These are phyloP conservation scores for Geotrupes spiniger DNA, from an alignment of 2,888 invertebrate species.

Conservation along the genomic window DNA sequence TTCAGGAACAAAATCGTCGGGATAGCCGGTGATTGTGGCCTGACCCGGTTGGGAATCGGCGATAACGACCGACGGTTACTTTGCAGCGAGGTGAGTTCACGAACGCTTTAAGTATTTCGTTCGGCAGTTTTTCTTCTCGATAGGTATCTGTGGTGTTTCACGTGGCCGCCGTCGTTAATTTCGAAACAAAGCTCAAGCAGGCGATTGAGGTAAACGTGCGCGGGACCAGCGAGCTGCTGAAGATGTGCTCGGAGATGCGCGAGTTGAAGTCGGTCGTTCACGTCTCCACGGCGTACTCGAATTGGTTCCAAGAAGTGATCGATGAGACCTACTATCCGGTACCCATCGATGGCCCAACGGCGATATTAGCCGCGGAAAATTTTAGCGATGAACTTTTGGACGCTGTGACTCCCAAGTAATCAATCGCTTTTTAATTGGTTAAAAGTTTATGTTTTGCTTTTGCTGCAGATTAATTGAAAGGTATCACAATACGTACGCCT, in stretches of 20 bases:
- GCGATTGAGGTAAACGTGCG: slow-evolving; percentile 73
- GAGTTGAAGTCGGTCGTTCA: slow-evolving; percentile 59
- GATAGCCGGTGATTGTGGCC: slow-evolving; percentile 58
- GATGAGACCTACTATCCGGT: slow-evolving; percentile 50
- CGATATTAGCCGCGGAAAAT: slow-evolving; percentile 53
- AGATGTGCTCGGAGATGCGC: slow-evolving; percentile 64
- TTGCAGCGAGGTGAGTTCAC: slow-evolving; percentile 48
- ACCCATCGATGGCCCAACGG: slow-evolving; percentile 53
- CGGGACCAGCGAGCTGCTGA: slow-evolving; percentile 63
- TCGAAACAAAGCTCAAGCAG: slow-evolving; percentile 71
- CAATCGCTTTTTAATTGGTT: slow-evolving; percentile 11
- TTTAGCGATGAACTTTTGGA: slow-evolving; percentile 55
- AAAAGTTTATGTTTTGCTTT: not conserved
- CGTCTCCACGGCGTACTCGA: slow-evolving; percentile 60
- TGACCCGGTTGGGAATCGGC: slow-evolving; percentile 60
- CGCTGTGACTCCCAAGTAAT: slow-evolving; percentile 59
- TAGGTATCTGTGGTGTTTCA: slow-evolving; percentile 55
- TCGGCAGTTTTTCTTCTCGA: slow-evolving; percentile 13
- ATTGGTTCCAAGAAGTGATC: slow-evolving; percentile 48
- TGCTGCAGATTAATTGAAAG: slow-evolving; percentile 60
- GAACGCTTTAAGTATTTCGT: not conserved
- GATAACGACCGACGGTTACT: slow-evolving; percentile 56
- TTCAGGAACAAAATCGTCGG: slow-evolving; percentile 60
- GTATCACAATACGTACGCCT: slow-evolving; percentile 89
- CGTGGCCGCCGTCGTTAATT: slow-evolving; percentile 60